phyloP scores from a whole-genome alignment of 2,113 vertebrate genomes.

The Egretta garzetta region DNA sequence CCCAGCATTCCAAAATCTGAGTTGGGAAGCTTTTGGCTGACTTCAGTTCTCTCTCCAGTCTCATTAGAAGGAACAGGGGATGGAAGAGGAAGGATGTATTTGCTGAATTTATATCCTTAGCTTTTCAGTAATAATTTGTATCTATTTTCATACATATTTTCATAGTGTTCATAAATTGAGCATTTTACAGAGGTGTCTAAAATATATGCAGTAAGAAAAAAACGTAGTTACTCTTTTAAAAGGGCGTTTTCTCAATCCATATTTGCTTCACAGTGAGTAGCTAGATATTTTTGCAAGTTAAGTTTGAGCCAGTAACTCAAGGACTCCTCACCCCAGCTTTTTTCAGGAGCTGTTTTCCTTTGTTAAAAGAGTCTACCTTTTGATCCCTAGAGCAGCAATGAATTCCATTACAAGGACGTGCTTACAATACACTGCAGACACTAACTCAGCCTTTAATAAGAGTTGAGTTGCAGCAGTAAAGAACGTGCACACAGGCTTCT shows the following conservation, averaged over 20 bases:
- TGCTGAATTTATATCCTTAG: not conserved
- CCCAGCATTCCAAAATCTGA: not conserved
- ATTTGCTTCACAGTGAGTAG: not conserved
- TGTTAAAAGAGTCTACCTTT: not conserved
- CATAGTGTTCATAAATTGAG: not conserved
- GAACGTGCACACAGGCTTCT: not conserved
- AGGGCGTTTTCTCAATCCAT: not conserved
- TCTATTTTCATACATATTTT: not conserved
- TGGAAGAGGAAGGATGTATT: not conserved
- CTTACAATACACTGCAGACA: not conserved
- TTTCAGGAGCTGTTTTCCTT: not conserved
- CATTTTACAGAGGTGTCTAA: not conserved
- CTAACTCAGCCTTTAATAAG: not conserved
- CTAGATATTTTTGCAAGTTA: not conserved
- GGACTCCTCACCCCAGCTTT: not conserved
- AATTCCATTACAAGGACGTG: not conserved
- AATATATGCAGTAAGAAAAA: not conserved
- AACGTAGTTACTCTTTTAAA: not conserved
- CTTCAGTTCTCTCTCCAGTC: not conserved
- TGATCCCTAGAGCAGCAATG: not conserved
- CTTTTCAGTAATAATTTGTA: not conserved
- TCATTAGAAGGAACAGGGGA: not conserved
- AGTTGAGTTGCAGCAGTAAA: not conserved
- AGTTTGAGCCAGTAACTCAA: not conserved
- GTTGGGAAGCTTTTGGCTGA: not conserved